phyloP scores from a whole-genome alignment of 2,113 vertebrate species.

The Pelvicachromis taeniatus region DNA sequence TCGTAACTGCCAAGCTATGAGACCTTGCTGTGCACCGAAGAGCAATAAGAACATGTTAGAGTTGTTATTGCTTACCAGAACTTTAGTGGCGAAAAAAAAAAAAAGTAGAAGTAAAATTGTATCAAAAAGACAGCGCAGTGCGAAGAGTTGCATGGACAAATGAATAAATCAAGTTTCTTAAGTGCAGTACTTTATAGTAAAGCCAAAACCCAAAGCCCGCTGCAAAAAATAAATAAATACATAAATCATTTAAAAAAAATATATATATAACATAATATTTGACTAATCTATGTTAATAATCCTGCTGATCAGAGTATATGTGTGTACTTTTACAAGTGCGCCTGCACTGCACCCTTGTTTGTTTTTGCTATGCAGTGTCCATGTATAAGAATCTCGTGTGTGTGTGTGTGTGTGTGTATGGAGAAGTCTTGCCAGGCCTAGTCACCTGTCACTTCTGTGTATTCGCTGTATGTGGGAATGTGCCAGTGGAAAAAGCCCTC shows the following conservation, averaged over 20 bases:
- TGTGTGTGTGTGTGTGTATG: slow-evolving; percentile 20
- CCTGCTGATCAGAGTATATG: neutral
- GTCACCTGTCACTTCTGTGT: slow-evolving; percentile 71
- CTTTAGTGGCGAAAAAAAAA: neutral
- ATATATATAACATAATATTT: neutral
- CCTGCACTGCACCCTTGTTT: neutral
- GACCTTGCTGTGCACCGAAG: slow-evolving; percentile 2
- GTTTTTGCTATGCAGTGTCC: neutral
- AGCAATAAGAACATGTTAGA: slow-evolving; percentile 22
- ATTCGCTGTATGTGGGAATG: slow-evolving; percentile 38
- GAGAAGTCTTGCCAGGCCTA: slow-evolving; percentile 31
- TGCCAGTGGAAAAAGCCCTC: slow-evolving; percentile 68
- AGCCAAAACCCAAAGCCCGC: neutral
- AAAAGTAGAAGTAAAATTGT: neutral
- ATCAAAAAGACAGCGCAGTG: neutral
- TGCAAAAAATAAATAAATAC: neutral
- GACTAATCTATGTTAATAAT: neutral
- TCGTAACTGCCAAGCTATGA: neutral
- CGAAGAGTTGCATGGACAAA: slow-evolving; percentile 5
- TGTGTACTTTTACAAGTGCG: neutral
- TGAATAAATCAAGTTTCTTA: slow-evolving; percentile 34
- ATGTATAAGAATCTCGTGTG: neutral
- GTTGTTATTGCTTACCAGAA: slow-evolving; percentile 34
- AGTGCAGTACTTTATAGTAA: neutral
- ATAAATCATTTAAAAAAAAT: neutral